Base-by-base conservation (phyloP, 2,113 vertebrate species). In the Murina feae region DNA sequence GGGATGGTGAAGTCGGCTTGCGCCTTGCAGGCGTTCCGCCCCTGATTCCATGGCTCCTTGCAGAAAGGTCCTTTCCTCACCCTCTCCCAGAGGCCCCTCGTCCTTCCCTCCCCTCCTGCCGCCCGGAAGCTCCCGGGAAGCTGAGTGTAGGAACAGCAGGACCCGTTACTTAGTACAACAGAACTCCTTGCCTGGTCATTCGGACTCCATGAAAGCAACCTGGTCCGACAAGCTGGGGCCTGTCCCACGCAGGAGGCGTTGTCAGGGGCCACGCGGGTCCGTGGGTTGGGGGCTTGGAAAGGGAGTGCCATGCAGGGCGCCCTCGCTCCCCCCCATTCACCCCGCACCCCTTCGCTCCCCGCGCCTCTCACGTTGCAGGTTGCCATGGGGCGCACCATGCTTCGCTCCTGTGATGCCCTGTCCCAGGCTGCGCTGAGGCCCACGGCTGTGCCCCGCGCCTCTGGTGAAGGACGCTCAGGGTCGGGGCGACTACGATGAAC, bases 131-230 rank as follows among this genome's bases (percentile, higher is more conserved):
- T 11, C 42, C 58, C 92, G 90, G 97, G 96, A 97, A 85, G 69
- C 93, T 51, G 49, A 58, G 85, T 74, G 91, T 71, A 79, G 13
- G 86, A 96, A 58, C 93, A 89, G 97, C 95, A 75, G 65, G 79
- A 96, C 97, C 97, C 95, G 97, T 98, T 98, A 98, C 98, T 92
- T 97, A 97, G 98, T 98, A 96, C 97, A 16, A 11, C 63, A 21
- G 49, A 97, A 1, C 14, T 51, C 96, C 97, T 98, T 91, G 93
- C 97, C 95, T 89, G 95, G 86, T 93, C 97, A 98, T 93, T 97
- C 84, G 0, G 11, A 87, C 84, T n/a, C 94, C 98, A 98, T 97
- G 95, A 97, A 96, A 97, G 92, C 71, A 44, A 82, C 51, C 96
- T 97, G 95, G 25, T 96, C 91, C 96, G 97, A 97, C 92, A 96